Evolutionary conservation across 2,888 invertebrate genomes (phyloP).

Genomic region (Mantis religiosa): DNA sequence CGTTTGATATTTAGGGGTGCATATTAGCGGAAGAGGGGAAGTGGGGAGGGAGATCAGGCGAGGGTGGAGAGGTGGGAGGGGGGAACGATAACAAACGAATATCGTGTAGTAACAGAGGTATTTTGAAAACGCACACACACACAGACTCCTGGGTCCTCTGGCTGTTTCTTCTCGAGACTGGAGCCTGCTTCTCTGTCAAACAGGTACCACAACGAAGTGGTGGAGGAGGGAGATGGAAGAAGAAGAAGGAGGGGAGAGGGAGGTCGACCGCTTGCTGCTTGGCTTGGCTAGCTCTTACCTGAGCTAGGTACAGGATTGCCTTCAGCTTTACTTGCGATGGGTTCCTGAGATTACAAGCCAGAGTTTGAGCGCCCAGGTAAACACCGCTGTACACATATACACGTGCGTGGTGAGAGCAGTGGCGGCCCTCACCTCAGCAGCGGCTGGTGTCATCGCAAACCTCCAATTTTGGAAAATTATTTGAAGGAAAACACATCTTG

Average conservation of each 20-base stretch:
- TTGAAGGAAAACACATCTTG: no score
- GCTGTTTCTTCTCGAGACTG: not conserved
- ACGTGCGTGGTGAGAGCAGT: not conserved
- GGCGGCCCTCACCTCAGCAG: no score
- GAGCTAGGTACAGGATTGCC: slow-evolving; percentile 15
- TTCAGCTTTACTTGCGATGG: not conserved
- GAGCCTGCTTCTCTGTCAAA: not conserved
- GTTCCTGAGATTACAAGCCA: not conserved
- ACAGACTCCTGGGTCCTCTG: not conserved
- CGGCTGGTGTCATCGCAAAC: no score
- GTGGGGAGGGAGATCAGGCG: not conserved
- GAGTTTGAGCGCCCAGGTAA: not conserved
- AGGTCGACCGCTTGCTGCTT: not conserved
- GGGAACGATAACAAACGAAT: not conserved
- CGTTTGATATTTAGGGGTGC: not conserved
- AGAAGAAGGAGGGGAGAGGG: not conserved
- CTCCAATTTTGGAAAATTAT: no score
- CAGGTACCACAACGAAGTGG: not conserved
- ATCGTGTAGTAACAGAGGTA: not conserved
- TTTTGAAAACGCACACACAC: not conserved
- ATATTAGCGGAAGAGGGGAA: not conserved
- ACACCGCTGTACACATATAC: not conserved
- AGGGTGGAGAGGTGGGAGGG: not conserved
- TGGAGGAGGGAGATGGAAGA: not conserved
- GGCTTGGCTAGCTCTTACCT: not conserved